Percentiles rank a stretch among this genome's conserved stretches.
phyloP scores from a whole-genome alignment of 2,797 vertebrate species.

The Myotis planiceps region DNA sequence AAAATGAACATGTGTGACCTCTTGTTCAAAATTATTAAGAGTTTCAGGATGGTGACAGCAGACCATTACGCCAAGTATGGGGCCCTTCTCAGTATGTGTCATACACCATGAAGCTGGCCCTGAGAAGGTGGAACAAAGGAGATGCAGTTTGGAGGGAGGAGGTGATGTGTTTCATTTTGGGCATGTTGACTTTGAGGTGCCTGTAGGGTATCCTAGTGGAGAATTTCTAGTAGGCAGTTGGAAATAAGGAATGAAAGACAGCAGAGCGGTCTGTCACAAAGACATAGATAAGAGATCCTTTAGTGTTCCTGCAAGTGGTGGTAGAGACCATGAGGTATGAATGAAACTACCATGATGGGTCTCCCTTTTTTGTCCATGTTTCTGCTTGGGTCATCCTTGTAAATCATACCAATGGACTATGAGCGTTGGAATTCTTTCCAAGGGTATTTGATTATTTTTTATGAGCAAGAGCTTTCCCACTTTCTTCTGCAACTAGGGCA shows the following conservation, averaged over 20 bases:
- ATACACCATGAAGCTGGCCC: neutral
- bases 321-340: neutral
- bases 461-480: neutral
- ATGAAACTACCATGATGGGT: neutral
- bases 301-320: neutral
- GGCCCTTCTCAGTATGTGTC: neutral
- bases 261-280: neutral
- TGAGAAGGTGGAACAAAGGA: neutral
- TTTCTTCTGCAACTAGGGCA: neutral
- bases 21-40: conserved; percentile 3
- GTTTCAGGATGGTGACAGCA: neutral
- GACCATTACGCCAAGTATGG: neutral
- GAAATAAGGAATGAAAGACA: neutral
- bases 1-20: neutral
- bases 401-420: neutral
- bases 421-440: conserved; percentile 8
- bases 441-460: neutral
- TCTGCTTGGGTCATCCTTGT: neutral
- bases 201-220: neutral
- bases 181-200: neutral
- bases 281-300: neutral
- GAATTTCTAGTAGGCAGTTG: neutral
- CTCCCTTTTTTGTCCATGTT: neutral
- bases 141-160: neutral
- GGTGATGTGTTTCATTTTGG: neutral